phyloP scores from a whole-genome alignment of 2,797 vertebrate species.

The Diplodus sargus region DNA sequence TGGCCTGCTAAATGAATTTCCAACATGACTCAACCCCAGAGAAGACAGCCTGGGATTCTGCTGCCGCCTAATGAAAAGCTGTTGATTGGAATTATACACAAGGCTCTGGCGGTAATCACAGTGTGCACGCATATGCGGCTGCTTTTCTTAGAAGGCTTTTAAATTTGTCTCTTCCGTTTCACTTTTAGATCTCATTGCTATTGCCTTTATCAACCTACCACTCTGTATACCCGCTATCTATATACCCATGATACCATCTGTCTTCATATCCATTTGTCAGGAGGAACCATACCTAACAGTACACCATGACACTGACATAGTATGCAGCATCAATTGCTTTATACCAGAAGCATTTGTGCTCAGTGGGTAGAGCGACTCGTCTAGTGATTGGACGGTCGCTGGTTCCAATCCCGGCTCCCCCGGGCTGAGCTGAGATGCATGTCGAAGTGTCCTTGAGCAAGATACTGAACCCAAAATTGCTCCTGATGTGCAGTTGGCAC shows the following conservation, averaged over 20 bases:
- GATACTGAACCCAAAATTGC: too few species aligned
- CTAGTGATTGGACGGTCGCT: too few species aligned
- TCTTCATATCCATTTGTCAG: background rate
- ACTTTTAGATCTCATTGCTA: background rate
- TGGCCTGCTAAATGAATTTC: constrained; percentile 34
- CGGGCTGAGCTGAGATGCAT: too few species aligned
- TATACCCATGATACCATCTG: background rate
- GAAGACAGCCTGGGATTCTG: constrained; percentile 29
- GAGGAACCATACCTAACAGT: background rate
- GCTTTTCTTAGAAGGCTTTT: background rate
- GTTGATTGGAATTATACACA: constrained; percentile 39
- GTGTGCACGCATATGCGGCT: background rate
- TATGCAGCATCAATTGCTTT: too few species aligned
- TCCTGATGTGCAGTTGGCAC: too few species aligned
- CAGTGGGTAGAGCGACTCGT: too few species aligned
- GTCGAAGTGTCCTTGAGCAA: too few species aligned
- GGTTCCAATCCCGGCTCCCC: too few species aligned
- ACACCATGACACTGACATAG: background rate
- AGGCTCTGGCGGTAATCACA: constrained; percentile 12
- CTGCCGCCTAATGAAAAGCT: constrained; percentile 52
- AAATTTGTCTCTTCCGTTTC: background rate
- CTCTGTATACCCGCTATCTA: background rate
- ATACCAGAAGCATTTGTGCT: background rate
- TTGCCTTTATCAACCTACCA: background rate
- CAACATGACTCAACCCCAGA: constrained; percentile 20